Conservation (phyloP, 2,113 vertebrate genomes). For the Pteruthius melanotis region DNA sequence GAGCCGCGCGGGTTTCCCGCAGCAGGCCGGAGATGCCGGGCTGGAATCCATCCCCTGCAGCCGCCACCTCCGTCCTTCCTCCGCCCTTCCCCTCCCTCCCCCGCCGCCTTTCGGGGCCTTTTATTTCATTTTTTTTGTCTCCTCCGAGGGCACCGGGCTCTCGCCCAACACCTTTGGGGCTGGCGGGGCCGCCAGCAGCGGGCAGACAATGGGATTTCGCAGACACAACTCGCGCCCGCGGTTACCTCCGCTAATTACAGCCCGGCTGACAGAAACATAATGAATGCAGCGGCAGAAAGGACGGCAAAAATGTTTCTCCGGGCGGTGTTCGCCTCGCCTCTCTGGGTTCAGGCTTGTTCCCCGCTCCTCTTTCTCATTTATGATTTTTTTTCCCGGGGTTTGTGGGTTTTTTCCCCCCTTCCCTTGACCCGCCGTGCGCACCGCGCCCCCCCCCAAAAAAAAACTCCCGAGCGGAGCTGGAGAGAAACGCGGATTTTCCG, state of each 20-base stretch:
- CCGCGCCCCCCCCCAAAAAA: neutral
- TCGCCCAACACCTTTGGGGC: neutral
- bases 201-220: neutral
- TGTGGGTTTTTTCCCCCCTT: neutral
- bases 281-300: neutral
- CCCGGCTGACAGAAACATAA: constrained; percentile 28
- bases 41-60: no score
- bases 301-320: neutral
- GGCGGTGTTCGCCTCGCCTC: neutral
- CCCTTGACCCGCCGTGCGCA: neutral
- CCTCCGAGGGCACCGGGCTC: no score
- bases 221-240: constrained; percentile 32
- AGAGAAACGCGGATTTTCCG: neutral
- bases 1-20: no score
- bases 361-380: neutral
- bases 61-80: no score
- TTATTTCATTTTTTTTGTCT: no score
- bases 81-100: no score
- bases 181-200: neutral
- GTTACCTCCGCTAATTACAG: constrained; percentile 54
- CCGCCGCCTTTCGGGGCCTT: no score
- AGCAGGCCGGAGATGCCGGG: no score
- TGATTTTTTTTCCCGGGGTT: neutral
- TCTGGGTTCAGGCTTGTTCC: constrained; percentile 37
- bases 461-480: neutral